These are phyloP conservation scores for Lophius americanus DNA, from an alignment of 2,797 vertebrate species.

Conservation along the genomic window DNA sequence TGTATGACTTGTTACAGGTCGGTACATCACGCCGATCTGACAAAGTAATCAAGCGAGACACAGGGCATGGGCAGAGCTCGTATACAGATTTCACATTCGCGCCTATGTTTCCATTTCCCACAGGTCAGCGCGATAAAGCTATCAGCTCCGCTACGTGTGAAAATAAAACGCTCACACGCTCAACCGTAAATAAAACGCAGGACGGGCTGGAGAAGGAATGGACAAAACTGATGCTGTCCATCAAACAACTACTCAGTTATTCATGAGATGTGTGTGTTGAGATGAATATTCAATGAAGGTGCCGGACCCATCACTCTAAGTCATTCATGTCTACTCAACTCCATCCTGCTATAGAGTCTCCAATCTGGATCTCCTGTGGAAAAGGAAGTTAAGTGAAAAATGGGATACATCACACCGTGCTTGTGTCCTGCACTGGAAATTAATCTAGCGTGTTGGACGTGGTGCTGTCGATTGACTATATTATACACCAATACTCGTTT, in stretches of 20 bases:
- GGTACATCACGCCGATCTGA: conserved; percentile 76
- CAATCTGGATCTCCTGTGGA: conserved; percentile 6
- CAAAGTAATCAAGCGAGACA: conserved; percentile 74
- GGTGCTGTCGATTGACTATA: conserved; percentile 4
- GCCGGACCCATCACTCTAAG: conserved; percentile 62
- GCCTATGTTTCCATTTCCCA: conserved; percentile 45
- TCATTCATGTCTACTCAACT: conserved; percentile 62
- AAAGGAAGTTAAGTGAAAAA: conserved; percentile 15
- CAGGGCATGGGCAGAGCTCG: conserved; percentile 19
- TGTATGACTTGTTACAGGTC: conserved; percentile 72
- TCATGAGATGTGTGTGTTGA: conserved; percentile 56
- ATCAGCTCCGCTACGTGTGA: conserved; percentile 37
- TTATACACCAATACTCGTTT: no score
- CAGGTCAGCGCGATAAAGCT: conserved; percentile 41
- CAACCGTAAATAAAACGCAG: conserved; percentile 54
- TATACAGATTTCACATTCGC: conserved; percentile 53
- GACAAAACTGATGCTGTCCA: conserved; percentile 61
- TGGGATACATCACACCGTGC: neutral
- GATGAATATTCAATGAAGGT: conserved; percentile 79
- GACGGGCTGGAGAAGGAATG: conserved; percentile 16
- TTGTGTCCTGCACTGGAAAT: conserved; percentile 2
- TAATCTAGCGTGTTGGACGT: neutral
- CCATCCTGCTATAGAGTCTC: conserved; percentile 21
- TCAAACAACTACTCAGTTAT: conserved; percentile 72
- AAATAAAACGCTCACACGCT: conserved; percentile 37